phyloP scores from a whole-genome alignment of 2,888 invertebrate species.

The Boloria selene region DNA sequence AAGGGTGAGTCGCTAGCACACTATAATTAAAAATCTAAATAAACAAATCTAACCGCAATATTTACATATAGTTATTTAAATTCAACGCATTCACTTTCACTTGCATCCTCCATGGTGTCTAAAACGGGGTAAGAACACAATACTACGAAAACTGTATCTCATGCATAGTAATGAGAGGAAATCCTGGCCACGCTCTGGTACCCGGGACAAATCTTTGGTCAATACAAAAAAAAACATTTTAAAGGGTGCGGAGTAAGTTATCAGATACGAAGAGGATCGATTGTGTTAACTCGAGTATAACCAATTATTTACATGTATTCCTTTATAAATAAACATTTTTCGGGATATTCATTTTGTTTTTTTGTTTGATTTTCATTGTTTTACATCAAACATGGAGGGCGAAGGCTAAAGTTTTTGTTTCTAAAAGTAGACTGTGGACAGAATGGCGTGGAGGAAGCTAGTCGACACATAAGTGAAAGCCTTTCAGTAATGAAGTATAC shows the following conservation, averaged over 20 bases:
- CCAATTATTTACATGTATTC: background rate
- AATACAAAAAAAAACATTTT: slow-evolving; percentile 44
- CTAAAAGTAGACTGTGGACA: no score
- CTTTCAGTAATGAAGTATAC: no score
- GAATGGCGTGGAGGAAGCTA: no score
- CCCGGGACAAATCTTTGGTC: slow-evolving; percentile 34
- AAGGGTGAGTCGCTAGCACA: no score
- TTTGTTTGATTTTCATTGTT: no score
- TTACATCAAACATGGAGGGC: no score
- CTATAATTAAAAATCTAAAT: no score
- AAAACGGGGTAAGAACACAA: slow-evolving; percentile 26
- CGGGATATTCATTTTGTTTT: no score
- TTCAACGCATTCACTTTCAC: background rate
- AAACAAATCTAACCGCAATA: background rate
- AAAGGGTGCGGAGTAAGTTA: slow-evolving; percentile 23
- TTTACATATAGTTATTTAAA: background rate
- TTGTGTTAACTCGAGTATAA: slow-evolving; percentile 5
- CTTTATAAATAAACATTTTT: no score
- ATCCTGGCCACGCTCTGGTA: slow-evolving; percentile 44
- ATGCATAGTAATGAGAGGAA: slow-evolving; percentile 52
- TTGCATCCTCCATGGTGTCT: slow-evolving; percentile 1
- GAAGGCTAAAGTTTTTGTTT: no score
- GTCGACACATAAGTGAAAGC: no score
- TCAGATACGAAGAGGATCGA: slow-evolving; percentile 12
- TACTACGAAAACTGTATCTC: slow-evolving; percentile 47